phyloP scores from a whole-genome alignment of 2,113 vertebrate species.

The Onychorhynchus coronatus region DNA sequence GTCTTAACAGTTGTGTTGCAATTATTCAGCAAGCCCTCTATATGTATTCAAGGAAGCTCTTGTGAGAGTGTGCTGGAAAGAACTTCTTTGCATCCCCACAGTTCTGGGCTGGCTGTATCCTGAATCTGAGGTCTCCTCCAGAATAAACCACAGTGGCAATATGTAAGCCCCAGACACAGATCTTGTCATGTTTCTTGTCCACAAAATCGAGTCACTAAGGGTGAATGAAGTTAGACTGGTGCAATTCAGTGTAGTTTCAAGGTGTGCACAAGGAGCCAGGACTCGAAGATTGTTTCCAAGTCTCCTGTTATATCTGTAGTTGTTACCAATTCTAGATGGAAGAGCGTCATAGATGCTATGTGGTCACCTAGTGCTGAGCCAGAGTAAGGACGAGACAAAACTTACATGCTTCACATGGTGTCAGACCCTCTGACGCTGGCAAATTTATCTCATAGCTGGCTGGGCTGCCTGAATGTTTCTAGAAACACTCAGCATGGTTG shows the following conservation, averaged over 20 bases:
- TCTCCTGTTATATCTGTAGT: neutral
- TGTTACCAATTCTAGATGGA: neutral
- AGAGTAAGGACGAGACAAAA: neutral
- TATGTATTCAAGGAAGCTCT: neutral
- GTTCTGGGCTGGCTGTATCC: neutral
- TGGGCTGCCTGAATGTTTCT: neutral
- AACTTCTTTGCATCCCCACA: neutral
- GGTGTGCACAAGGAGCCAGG: neutral
- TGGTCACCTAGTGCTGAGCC: neutral
- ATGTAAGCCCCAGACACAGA: neutral
- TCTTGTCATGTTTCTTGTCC: neutral
- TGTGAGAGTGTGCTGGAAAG: neutral
- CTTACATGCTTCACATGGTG: neutral
- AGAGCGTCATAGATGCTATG: neutral
- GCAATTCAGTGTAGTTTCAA: neutral
- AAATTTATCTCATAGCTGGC: neutral
- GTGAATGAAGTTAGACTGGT: neutral
- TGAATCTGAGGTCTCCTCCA: neutral
- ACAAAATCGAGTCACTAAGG: neutral
- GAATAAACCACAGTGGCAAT: neutral
- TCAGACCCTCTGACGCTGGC: neutral
- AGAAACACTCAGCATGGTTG: neutral
- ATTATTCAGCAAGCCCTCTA: neutral
- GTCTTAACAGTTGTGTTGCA: neutral
- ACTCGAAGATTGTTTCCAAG: neutral